Conservation (phyloP, 2,113 vertebrate genomes). For the Arenaria interpres region DNA sequence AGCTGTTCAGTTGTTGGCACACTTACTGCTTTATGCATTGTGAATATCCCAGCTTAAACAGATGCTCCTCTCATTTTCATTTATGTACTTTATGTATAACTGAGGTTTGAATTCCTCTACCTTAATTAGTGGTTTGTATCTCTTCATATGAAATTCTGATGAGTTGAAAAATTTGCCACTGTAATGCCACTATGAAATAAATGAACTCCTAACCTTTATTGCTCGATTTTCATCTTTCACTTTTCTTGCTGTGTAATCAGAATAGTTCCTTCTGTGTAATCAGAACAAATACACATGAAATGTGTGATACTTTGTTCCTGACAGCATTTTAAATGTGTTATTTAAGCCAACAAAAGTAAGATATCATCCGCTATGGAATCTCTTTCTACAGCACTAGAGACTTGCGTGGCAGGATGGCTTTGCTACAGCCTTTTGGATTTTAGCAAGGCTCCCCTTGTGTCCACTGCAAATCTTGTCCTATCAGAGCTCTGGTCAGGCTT, state of each 20-base stretch:
- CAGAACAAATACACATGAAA: neutral
- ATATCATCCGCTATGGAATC: neutral
- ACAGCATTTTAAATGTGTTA: neutral
- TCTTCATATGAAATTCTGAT: conserved; percentile 8
- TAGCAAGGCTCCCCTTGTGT: neutral
- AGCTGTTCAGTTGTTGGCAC: neutral
- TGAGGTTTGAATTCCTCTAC: neutral
- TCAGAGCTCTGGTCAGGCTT: neutral
- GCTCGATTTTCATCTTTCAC: neutral
- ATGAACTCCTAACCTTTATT: conserved; percentile 7
- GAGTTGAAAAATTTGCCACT: neutral
- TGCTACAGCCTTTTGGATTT: neutral
- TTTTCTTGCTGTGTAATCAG: neutral
- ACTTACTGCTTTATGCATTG: neutral
- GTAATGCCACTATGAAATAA: conserved; percentile 19
- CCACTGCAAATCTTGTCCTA: neutral
- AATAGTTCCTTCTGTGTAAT: neutral
- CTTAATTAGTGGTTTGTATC: conserved; percentile 1
- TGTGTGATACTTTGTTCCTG: neutral
- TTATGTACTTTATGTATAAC: neutral
- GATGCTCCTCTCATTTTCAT: neutral
- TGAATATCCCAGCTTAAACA: neutral
- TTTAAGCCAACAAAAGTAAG: neutral
- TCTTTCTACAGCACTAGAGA: neutral
- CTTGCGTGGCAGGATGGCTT: neutral